Evolutionary conservation across 1,140 invertebrate genomes (phyloP), one percentile per base, ranked within the genome.

Genomic region (Cepaea nemoralis): DNA sequence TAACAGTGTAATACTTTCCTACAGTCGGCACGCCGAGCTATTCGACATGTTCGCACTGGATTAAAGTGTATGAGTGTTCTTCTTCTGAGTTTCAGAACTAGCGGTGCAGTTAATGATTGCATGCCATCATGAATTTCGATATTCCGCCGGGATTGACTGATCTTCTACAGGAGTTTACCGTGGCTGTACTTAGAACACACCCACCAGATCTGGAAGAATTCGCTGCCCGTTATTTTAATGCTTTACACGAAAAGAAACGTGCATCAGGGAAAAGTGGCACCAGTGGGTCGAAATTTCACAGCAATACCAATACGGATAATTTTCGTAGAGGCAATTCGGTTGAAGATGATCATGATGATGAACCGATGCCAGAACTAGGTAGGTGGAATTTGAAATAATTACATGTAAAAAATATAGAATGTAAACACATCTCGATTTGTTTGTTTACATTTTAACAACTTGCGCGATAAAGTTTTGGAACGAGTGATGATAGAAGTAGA

Each of bases 141-240:
- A 93, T 98, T 89, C 97, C 97, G 73, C 94, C 96, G 90, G 96
- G 97, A 90, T 93, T 99, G 84, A 94, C 97, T 88, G 97, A 98
- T 91, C 94, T 98, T 84, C 94, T 99, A 78, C 93, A 99, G 89
- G 97, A 98, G 90, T 99, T 99, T 92, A 98, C 97, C 80, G 97
- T 98, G 87, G 96, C 95, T 88, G 98, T 98, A 90, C 92, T 99
- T 84, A 93, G 98, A 87, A 96, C 98, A 91, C 95, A 97, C 91
- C 97, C 97, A 22, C 93, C 94, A 45, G 96, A 98, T 93, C 94
- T 98, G 76, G 93, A 97, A 82, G 94, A 96, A 89, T 98, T 97
- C 93, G 97, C 97, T 69, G 95, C 96, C 79, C 95, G 96, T 88
- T 98, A 97, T 93, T 99, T 99, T 91, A 95, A 94, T 84, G 94